Conservation (phyloP, 2,797 vertebrate genomes). For the Acanthurus leucopareius region DNA sequence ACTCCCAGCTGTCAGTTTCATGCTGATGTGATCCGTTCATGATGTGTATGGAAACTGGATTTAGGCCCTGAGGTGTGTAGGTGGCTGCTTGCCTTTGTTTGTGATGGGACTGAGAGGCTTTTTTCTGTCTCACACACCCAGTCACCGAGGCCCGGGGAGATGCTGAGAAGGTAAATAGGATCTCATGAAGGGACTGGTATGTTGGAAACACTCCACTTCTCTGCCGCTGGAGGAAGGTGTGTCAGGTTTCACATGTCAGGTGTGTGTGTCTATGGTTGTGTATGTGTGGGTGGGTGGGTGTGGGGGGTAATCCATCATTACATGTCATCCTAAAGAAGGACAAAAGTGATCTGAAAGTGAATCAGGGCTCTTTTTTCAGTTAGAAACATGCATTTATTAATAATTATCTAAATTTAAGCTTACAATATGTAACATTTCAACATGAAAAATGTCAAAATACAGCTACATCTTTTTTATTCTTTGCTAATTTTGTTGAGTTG, state of each 20-base stretch:
- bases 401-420: not conserved
- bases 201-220: conserved; percentile 56
- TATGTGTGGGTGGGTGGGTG: conserved; percentile 12
- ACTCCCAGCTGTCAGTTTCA: conserved; percentile 53
- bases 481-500: too few relatives aligned
- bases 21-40: conserved; percentile 45
- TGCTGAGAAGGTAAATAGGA: conserved; percentile 63
- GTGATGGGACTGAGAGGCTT: conserved; percentile 58
- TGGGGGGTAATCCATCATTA: conserved; percentile 23
- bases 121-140: conserved; percentile 67
- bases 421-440: too few relatives aligned
- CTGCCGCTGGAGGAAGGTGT: conserved; percentile 63
- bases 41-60: conserved; percentile 55
- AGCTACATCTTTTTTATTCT: too few relatives aligned
- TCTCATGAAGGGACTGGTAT: conserved; percentile 60
- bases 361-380: not conserved
- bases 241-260: conserved; percentile 69
- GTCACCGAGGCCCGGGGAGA: conserved; percentile 48
- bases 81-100: conserved; percentile 67
- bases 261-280: conserved; percentile 19
- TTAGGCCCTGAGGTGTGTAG: conserved; percentile 68
- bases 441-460: too few relatives aligned
- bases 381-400: not conserved
- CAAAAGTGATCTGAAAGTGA: not conserved
- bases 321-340: conserved; percentile 23